Evolutionary conservation across 2,888 invertebrate genomes (phyloP).

Genomic region (Seira ritae): DNA sequence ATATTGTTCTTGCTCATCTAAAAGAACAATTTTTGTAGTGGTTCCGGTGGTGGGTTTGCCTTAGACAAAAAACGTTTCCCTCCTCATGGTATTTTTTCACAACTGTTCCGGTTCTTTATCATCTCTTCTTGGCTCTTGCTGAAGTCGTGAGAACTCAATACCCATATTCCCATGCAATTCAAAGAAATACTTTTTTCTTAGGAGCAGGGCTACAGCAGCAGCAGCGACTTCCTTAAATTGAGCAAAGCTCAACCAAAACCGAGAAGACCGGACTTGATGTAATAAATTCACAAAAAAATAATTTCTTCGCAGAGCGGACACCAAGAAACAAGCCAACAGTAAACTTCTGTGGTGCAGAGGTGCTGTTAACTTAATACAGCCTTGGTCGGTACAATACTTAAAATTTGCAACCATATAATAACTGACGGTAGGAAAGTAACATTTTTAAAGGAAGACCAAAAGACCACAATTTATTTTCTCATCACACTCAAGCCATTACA

Average conservation of each 20-base stretch:
- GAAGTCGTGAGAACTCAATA: conserved; percentile 42
- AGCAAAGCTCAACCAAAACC: conserved; percentile 1
- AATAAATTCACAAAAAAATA: conserved; percentile 9
- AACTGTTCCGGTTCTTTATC: conserved; percentile 52
- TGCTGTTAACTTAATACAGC: no score
- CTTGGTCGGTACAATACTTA: conserved; percentile 18
- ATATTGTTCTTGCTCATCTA: neutral
- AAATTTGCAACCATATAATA: neutral
- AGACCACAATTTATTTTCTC: conserved; percentile 8
- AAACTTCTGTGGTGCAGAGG: no score
- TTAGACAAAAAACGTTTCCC: no score
- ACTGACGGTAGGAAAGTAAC: no score
- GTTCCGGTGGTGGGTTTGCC: no score
- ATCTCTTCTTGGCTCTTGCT: no score
- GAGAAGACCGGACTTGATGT: neutral
- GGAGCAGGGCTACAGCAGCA: no score
- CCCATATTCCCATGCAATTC: conserved; percentile 39
- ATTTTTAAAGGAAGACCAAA: no score
- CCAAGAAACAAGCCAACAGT: no score
- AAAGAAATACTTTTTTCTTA: conserved; percentile 15
- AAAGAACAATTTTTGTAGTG: neutral
- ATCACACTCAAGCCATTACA: neutral
- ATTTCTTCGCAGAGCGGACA: neutral
- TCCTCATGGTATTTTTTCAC: neutral
- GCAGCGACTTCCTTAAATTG: conserved; percentile 6